These are phyloP conservation scores for Aleiodes leptofemur DNA, from an alignment of 2,888 invertebrate genomes.

Conservation along the genomic window DNA sequence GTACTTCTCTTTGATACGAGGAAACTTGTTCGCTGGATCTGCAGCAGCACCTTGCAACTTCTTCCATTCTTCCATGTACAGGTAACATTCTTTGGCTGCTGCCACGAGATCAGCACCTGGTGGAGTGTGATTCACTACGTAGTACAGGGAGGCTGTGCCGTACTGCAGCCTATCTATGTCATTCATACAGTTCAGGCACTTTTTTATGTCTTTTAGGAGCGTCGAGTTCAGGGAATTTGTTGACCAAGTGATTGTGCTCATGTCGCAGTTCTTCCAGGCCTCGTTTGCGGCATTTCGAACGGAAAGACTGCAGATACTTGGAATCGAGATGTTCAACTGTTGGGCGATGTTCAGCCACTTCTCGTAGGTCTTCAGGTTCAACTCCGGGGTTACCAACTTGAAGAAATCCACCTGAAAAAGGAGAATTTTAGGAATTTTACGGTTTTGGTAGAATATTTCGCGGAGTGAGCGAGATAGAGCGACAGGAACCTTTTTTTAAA, in stretches of 20 bases:
- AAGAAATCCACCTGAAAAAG: slow-evolving; percentile 10
- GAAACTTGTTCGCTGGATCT: slow-evolving; percentile 49
- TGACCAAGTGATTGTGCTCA: slow-evolving; percentile 57
- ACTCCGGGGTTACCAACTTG: slow-evolving; percentile 67
- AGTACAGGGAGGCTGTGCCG: slow-evolving; percentile 70
- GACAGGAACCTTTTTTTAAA: too few relatives aligned
- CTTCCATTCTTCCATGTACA: slow-evolving; percentile 73
- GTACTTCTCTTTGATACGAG: slow-evolving; percentile 76
- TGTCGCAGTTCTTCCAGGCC: slow-evolving; percentile 56
- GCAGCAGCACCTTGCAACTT: slow-evolving; percentile 57
- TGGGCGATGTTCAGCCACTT: slow-evolving; percentile 76
- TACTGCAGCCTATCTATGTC: slow-evolving; percentile 62
- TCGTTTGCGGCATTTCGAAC: slow-evolving; percentile 74
- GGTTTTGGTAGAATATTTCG: too few relatives aligned
- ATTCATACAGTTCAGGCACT: slow-evolving; percentile 64
- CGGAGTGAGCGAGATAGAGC: too few relatives aligned
- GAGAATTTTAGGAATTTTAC: background rate
- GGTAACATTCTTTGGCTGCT: slow-evolving; percentile 76
- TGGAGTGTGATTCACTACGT: slow-evolving; percentile 73
- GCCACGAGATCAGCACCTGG: slow-evolving; percentile 77
- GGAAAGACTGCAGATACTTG: slow-evolving; percentile 76
- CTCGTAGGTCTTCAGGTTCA: slow-evolving; percentile 75
- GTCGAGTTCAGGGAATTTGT: slow-evolving; percentile 59
- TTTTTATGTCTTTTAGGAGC: slow-evolving; percentile 64
- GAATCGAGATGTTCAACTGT: slow-evolving; percentile 72